Conservation (phyloP, 2,113 vertebrate species). For the Gobius niger region DNA sequence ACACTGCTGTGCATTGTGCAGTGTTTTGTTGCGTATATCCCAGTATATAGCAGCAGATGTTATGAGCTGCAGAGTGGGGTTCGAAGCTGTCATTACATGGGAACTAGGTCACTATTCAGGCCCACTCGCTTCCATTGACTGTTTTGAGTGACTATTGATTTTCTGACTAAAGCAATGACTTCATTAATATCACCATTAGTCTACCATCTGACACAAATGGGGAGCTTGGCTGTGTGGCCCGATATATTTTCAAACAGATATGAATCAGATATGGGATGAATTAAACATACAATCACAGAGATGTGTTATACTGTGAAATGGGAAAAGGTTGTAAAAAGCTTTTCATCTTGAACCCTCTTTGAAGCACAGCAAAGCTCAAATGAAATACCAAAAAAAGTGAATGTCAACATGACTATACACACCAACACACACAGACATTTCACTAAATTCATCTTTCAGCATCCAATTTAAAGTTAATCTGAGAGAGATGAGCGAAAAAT, state of each 20-base stretch:
- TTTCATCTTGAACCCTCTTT: conserved; percentile 15
- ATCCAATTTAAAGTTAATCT: conserved; percentile 72
- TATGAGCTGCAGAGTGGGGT: conserved; percentile 64
- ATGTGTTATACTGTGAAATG: conserved; percentile 47
- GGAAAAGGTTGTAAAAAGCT: conserved; percentile 28
- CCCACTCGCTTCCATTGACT: conserved; percentile 65
- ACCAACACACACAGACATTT: conserved; percentile 56
- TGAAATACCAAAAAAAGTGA: conserved; percentile 14
- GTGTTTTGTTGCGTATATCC: conserved; percentile 55
- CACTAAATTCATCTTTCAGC: conserved; percentile 55
- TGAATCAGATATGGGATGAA: conserved; percentile 55
- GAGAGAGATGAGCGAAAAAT: conserved; percentile 68
- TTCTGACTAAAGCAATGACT: conserved; percentile 82
- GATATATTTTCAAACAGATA: conserved; percentile 65
- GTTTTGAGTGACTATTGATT: conserved; percentile 80
- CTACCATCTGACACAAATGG: conserved; percentile 78
- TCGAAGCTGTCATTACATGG: conserved; percentile 66
- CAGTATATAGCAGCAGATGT: conserved; percentile 69
- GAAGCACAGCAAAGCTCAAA: conserved; percentile 22
- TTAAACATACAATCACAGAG: conserved; percentile 59
- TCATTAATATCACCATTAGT: conserved; percentile 81
- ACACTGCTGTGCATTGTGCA: conserved; percentile 37
- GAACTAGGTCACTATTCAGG: conserved; percentile 78
- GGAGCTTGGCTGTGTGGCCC: conserved; percentile 54
- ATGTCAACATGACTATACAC: conserved; percentile 32